These are phyloP conservation scores for Sarcophaga peregrina DNA, from an alignment of 1,140 invertebrate genomes.

Conservation along the genomic window DNA sequence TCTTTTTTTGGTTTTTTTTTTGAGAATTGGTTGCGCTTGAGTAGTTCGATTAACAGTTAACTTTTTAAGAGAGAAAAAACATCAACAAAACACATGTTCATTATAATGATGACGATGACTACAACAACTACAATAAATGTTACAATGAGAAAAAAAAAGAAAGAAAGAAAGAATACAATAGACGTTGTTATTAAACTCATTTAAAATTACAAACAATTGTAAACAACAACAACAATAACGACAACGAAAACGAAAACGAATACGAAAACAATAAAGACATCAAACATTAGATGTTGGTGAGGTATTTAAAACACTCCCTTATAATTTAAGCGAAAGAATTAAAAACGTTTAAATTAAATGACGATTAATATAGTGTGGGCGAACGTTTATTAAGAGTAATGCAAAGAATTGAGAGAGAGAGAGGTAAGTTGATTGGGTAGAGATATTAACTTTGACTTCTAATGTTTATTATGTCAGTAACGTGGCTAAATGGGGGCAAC, in stretches of 20 bases:
- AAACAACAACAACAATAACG: neutral
- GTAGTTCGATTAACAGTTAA: conserved; percentile 15
- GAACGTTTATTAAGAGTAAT: too few relatives aligned
- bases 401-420: too few relatives aligned
- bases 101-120: neutral
- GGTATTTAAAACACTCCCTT: neutral
- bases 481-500: too few relatives aligned
- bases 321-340: neutral
- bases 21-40: neutral
- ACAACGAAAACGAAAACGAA: too few relatives aligned
- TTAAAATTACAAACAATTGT: neutral
- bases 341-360: neutral
- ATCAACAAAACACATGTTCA: neutral
- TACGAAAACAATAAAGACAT: too few relatives aligned
- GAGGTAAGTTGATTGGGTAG: too few relatives aligned
- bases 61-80: neutral
- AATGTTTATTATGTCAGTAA: too few relatives aligned
- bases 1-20: too few relatives aligned
- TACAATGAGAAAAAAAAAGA: neutral
- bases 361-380: neutral
- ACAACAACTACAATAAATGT: neutral
- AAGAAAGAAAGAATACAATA: too few relatives aligned
- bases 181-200: conserved; percentile 4
- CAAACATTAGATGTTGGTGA: neutral
- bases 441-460: too few relatives aligned